phyloP scores from a whole-genome alignment of 1,140 invertebrate species.

The Hypsibius dujardini region DNA sequence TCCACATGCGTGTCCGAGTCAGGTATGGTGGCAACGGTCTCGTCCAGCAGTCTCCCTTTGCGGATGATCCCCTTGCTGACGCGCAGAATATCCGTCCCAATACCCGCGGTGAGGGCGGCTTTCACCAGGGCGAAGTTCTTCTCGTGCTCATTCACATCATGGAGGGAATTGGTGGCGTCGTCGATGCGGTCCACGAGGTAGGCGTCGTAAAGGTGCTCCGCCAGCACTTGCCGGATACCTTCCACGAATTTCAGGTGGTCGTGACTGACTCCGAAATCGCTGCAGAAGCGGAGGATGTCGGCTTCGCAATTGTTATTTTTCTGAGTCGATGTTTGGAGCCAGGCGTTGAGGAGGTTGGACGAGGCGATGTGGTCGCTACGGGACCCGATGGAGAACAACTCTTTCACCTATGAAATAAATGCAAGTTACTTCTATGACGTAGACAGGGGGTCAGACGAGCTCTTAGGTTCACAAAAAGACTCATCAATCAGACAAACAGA shows the following conservation, averaged over 20 bases:
- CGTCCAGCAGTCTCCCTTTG: not conserved
- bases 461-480: too few relatives aligned
- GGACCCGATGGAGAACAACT: slow-evolving; percentile 21
- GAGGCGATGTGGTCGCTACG: slow-evolving; percentile 10
- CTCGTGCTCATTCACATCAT: slow-evolving; percentile 31
- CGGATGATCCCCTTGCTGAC: slow-evolving; percentile 28
- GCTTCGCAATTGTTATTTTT: slow-evolving; percentile 31
- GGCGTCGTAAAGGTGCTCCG: slow-evolving; percentile 19
- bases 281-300: slow-evolving; percentile 23
- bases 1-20: not conserved
- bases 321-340: slow-evolving; percentile 21
- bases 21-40: not conserved
- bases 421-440: too few relatives aligned
- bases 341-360: slow-evolving; percentile 18
- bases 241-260: slow-evolving; percentile 32
- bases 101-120: slow-evolving; percentile 37
- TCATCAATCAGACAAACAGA: too few relatives aligned
- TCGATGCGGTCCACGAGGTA: slow-evolving; percentile 10
- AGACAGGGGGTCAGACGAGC: too few relatives aligned
- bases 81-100: slow-evolving; percentile 35
- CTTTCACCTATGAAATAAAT: slow-evolving; percentile 20
- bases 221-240: slow-evolving; percentile 25
- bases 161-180: slow-evolving; percentile 17
- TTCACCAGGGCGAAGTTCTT: slow-evolving; percentile 36
- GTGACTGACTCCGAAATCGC: slow-evolving; percentile 29